A percentile compares a stretch with the other conserved stretches of the same genome.
phyloP scores from a whole-genome alignment of 1,140 invertebrate species.

The Aleiodes sp. region DNA sequence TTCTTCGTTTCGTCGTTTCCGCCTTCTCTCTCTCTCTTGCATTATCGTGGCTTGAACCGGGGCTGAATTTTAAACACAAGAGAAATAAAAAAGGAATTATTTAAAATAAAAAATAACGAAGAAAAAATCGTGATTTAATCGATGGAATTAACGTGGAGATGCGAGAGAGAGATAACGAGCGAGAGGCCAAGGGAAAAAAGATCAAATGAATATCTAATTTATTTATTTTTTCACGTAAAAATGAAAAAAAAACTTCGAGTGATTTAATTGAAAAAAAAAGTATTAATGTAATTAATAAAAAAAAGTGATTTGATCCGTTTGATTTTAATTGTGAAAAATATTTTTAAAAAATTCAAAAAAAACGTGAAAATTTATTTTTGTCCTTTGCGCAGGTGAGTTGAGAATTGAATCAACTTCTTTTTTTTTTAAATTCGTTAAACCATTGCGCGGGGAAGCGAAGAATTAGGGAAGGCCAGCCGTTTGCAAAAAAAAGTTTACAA shows the following conservation, averaged over 20 bases:
- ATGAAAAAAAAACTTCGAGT: conserved; percentile 1
- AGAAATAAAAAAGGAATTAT: conserved; percentile 20
- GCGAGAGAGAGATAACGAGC: conserved; percentile 39
- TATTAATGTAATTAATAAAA: conserved; percentile 6
- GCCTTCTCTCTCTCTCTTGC: conserved; percentile 36
- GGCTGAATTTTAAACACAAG: conserved; percentile 22
- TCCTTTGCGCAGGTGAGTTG: conserved; percentile 67
- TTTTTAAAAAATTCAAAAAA: conserved; percentile 58
- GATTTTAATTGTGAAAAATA: conserved; percentile 53
- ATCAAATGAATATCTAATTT: conserved; percentile 18
- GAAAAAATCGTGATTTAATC: conserved; percentile 9
- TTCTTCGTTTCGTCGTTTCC: conserved; percentile 40
- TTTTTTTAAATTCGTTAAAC: conserved; percentile 52
- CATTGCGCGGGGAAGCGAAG: conserved; percentile 66
- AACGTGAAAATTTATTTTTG: conserved; percentile 60
- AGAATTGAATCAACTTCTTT: conserved; percentile 66
- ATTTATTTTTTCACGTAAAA: neutral
- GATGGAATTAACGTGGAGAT: conserved; percentile 14
- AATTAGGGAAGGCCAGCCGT: conserved; percentile 65
- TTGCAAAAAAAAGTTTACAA: conserved; percentile 40
- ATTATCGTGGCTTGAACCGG: neutral
- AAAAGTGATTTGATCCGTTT: conserved; percentile 39
- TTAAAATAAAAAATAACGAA: conserved; percentile 18
- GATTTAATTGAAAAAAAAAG: conserved; percentile 7
- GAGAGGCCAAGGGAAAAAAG: conserved; percentile 31